Base-by-base conservation (phyloP, 1,140 invertebrate species). In the Monomorium pharaonis region DNA sequence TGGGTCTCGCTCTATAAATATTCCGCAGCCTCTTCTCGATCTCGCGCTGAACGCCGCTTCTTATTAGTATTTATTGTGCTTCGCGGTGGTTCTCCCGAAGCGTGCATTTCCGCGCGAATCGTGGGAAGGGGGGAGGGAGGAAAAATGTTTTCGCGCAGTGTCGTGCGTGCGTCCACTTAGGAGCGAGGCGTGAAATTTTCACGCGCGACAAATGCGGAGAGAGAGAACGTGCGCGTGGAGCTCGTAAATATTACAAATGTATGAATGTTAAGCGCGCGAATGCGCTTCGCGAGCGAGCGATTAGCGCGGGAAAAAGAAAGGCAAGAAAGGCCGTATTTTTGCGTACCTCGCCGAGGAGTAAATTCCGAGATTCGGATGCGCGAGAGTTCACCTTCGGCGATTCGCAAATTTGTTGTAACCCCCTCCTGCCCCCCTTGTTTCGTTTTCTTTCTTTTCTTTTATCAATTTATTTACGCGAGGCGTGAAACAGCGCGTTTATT, bases 1-100 rank as follows among this genome's bases (percentile, higher is more conserved):
- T 93, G 93, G 93, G 92, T 93, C 92, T 54, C 33, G 24, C 92
- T 91, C 75, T 92, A 94, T 94, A 94, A 94, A 94, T 94, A 89
- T 89, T 87, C 44, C 49, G 33, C 30, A 60, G 81, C 70, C 87
- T 90, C 86, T 86, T 90, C 69, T 70, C 76, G 69, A 54, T 83
- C 60, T 74, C 37, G 21, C 37, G n/a, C 51, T 24, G 65, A 58
- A 81, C 30, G 27, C 30, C 27, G 7, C n/a, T 27, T 10, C 33
- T 56, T 56, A 70, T 81, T 70, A 69, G 47, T 56, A 70, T 81
- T 70, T 81, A 81, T 81, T 42, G 49, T 27, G 21, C 18, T 27
- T 56, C 49, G 3, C 75, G 58, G 18, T 37, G 60, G 21, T 27
- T 33, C 3, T 16, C 37, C 7, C 21, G 14, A 7, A 30, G 24